These are phyloP conservation scores for Rynchops niger DNA, from an alignment of 2,113 vertebrate species.

Conservation along the genomic window DNA sequence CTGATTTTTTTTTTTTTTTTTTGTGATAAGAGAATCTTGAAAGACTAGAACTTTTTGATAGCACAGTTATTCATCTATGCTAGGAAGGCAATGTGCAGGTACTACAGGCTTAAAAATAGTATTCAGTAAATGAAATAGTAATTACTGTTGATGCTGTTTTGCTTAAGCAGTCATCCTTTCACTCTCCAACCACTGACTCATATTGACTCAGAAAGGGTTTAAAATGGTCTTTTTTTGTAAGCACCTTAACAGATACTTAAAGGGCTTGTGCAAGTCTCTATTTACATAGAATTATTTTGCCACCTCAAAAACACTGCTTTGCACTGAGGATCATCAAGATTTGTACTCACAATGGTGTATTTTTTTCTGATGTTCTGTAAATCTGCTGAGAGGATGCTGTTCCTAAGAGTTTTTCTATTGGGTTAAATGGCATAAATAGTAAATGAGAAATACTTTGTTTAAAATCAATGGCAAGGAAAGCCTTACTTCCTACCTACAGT, in stretches of 20 bases:
- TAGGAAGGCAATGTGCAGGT: neutral
- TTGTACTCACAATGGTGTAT: neutral
- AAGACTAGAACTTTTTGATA: neutral
- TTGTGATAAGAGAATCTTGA: neutral
- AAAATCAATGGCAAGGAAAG: neutral
- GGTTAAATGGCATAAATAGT: neutral
- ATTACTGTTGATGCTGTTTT: neutral
- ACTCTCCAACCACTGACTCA: neutral
- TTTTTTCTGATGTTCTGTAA: neutral
- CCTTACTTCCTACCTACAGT: neutral
- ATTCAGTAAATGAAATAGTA: neutral
- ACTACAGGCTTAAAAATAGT: neutral
- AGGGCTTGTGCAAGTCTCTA: neutral
- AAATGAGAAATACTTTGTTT: neutral
- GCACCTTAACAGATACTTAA: neutral
- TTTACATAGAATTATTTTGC: neutral
- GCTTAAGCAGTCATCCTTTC: neutral
- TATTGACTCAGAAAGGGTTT: neutral
- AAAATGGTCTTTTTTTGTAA: neutral
- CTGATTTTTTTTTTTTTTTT: neutral
- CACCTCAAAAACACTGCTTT: neutral
- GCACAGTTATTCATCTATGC: neutral
- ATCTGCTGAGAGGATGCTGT: neutral
- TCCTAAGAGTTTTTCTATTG: neutral
- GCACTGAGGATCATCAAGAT: neutral